Conservation (phyloP, 2,888 invertebrate genomes). For the Hecatera dysodea region DNA sequence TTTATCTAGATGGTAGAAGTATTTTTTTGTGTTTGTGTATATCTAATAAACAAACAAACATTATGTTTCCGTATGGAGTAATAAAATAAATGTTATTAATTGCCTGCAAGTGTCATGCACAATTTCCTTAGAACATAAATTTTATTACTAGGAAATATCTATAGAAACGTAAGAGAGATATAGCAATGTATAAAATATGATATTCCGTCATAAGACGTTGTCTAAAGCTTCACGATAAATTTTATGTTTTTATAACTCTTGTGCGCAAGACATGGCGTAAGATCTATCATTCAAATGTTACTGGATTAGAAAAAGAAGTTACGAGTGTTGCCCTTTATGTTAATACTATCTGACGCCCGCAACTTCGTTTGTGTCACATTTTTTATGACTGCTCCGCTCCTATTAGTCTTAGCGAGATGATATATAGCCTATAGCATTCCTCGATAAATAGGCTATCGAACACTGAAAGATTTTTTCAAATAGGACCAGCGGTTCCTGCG, state of each 20-base stretch:
- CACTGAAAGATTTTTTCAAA: too few relatives aligned
- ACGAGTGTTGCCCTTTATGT: background rate
- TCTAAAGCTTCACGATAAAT: constrained; percentile 1
- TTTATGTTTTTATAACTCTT: constrained; percentile 2
- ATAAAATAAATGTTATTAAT: constrained; percentile 13
- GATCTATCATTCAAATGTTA: background rate
- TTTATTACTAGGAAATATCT: constrained; percentile 31
- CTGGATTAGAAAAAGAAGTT: background rate
- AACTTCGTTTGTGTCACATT: too few relatives aligned
- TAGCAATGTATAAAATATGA: background rate
- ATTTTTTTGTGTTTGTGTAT: too few relatives aligned
- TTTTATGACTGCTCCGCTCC: too few relatives aligned
- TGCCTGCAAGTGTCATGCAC: background rate
- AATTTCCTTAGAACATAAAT: constrained; percentile 14
- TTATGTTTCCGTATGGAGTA: background rate
- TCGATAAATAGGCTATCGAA: too few relatives aligned
- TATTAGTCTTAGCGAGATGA: too few relatives aligned
- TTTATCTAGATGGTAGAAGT: too few relatives aligned
- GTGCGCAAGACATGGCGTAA: background rate
- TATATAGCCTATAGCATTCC: too few relatives aligned
- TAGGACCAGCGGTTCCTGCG: too few relatives aligned
- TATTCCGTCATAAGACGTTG: constrained; percentile 4
- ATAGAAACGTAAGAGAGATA: constrained; percentile 12
- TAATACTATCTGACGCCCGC: too few relatives aligned
- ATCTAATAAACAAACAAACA: background rate